Evolutionary conservation across 2,113 vertebrate species (phyloP).

Genomic region (Psittacula cyanocephala): DNA sequence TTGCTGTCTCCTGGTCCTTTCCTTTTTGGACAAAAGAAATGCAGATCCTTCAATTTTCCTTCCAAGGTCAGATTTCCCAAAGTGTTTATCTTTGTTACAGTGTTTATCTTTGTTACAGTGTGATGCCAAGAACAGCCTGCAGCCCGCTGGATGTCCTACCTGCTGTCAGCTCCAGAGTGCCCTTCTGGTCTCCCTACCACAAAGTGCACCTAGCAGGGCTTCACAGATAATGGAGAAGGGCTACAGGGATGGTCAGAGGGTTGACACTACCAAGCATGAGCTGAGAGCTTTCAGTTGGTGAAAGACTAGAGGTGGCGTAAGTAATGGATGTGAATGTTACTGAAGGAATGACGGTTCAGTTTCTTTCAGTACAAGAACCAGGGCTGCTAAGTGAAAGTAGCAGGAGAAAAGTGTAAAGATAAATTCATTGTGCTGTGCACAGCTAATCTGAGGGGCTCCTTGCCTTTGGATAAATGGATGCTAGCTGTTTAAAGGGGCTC

Average conservation of each 20-base stretch:
- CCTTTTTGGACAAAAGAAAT: background rate
- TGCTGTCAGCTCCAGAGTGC: background rate
- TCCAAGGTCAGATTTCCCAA: conserved; percentile 5
- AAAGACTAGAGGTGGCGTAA: background rate
- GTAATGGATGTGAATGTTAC: background rate
- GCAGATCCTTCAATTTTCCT: background rate
- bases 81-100: background rate
- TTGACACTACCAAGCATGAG: background rate
- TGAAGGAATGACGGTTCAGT: background rate
- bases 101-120: background rate
- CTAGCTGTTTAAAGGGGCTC: background rate
- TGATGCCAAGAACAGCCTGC: accelerated
- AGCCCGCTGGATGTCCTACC: background rate
- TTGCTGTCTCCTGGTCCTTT: background rate
- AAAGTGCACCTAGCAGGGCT: background rate
- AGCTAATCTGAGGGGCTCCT: background rate
- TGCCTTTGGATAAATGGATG: background rate
- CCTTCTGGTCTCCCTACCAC: background rate
- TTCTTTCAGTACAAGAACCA: background rate
- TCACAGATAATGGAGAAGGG: background rate
- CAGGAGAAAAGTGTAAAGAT: background rate
- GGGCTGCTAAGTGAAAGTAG: background rate
- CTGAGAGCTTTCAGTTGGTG: background rate
- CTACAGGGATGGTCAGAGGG: background rate
- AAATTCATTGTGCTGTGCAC: background rate